Percentiles rank a stretch among this genome's conserved stretches.
phyloP scores from a whole-genome alignment of 1,140 invertebrate species.

The Trypoxylus dichotomus region DNA sequence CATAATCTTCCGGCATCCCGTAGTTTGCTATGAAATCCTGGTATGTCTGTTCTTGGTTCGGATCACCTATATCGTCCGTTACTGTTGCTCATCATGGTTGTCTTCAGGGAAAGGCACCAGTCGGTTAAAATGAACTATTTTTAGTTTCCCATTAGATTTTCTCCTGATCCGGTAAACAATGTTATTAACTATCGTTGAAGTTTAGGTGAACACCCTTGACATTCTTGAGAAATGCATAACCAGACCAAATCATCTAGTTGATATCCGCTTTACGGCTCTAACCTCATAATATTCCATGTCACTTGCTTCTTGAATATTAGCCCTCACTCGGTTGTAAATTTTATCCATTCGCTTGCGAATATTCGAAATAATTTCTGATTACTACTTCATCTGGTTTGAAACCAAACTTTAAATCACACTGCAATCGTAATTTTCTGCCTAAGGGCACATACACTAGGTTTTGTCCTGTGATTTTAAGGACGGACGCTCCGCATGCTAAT shows the following conservation, averaged over 20 bases:
- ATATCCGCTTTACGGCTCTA: background rate
- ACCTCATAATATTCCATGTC: background rate
- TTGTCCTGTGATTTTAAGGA: background rate
- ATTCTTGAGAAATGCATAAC: background rate
- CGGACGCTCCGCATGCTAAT: background rate
- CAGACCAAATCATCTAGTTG: background rate
- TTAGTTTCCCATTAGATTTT: background rate
- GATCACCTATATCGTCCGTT: no score
- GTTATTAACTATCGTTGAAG: conserved; percentile 4
- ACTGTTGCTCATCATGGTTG: background rate
- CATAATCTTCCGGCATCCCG: no score
- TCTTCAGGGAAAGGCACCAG: background rate
- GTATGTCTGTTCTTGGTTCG: no score
- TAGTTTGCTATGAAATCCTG: no score
- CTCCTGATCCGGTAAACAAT: conserved; percentile 3
- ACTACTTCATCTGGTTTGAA: no score
- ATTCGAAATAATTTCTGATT: no score
- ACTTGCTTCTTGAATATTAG: background rate
- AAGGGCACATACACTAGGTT: no score
- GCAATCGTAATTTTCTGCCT: no score
- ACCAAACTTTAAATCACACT: no score
- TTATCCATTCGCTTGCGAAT: no score
- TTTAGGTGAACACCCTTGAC: background rate
- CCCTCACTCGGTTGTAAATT: background rate
- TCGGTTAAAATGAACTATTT: conserved; percentile 19